Base-by-base conservation (phyloP, 2,113 vertebrate genomes). In the Nerophis ophidion region DNA sequence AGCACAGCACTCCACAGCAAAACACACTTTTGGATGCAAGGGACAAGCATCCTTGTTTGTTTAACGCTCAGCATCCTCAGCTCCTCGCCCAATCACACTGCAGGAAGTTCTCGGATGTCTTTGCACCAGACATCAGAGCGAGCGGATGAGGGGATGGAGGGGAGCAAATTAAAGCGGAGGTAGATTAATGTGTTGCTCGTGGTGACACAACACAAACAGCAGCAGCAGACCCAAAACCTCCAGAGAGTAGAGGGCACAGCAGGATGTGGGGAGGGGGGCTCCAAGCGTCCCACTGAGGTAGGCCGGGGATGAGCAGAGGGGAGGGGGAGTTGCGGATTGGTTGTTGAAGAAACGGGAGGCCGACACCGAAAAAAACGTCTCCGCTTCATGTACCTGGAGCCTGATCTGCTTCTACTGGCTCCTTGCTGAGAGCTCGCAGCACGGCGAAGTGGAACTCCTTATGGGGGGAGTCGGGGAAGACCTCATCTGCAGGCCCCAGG, bases 381-480 rank as follows among this genome's bases (percentile, higher is more conserved):
- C 71, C 56, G 51, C 76, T 81, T 73, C 33, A 19, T 81, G 79
- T 93, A 92, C 89, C 88, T 91, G 91, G 77, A 81, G 79, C 82
- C 84, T 80, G 82, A 81, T 84, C 74, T 64, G 55, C 66, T 67
- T 66, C 71, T 60, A 66, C 46, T 5, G 88, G 72, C 69, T 91
- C 86, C 58, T 85, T 88, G 86, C 84, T 86, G 63, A 93, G 70
- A 19, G 92, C 91, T 75, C 81, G 86, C 79, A 91, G 80, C 77
- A 93, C 88, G 3, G 90, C 90, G 1, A 77, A 82, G 71, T 89
- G 89, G 85, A 92, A 93, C 77, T 94, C 91, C 86, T 85, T 86
- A 12, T 92, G 89, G 7, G 86, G 85, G 33, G 88, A 90, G 47
- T 76, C 84, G 16, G 61, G 71, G 61, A 61, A 49, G 75, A 51